A percentile compares a stretch with the other conserved stretches of the same genome.
phyloP scores from a whole-genome alignment of 1,140 invertebrate species.

The Orussus abietinus region DNA sequence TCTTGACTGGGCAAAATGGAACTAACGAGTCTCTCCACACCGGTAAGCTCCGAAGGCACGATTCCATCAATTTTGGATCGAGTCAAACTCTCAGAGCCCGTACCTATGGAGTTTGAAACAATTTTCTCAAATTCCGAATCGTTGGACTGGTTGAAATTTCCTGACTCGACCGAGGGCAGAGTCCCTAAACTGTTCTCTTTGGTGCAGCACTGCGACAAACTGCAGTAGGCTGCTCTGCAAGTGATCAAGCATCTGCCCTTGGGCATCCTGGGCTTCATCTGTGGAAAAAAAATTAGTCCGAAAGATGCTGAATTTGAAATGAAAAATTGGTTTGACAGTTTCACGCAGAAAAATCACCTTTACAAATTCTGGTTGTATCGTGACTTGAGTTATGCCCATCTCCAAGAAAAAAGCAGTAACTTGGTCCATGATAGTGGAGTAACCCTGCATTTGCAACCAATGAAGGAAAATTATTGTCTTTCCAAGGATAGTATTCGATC shows the following conservation, averaged over 20 bases:
- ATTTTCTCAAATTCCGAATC: too few relatives aligned
- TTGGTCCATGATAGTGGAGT: constrained; percentile 60
- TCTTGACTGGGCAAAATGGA: too few relatives aligned
- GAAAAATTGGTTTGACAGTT: constrained; percentile 1
- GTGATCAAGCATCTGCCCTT: constrained; percentile 39
- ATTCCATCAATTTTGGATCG: too few relatives aligned
- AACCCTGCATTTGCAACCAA: constrained; percentile 61
- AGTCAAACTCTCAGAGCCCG: too few relatives aligned
- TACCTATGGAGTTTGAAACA: too few relatives aligned
- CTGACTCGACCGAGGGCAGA: neutral
- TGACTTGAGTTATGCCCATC: constrained; percentile 72
- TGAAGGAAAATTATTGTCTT: constrained; percentile 17
- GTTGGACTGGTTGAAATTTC: neutral
- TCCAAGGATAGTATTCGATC: neutral
- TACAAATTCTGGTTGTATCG: constrained; percentile 74
- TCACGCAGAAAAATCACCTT: constrained; percentile 30
- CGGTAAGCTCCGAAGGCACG: too few relatives aligned
- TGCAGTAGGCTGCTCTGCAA: constrained; percentile 40
- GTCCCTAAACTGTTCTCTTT: constrained; percentile 24
- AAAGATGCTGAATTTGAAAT: constrained; percentile 1
- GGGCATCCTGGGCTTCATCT: constrained; percentile 34
- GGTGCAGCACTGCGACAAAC: constrained; percentile 40
- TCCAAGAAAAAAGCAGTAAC: constrained; percentile 67
- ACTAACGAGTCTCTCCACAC: too few relatives aligned
- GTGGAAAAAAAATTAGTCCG: constrained; percentile 11